Percentiles rank a stretch among this genome's conserved stretches.
These are phyloP conservation scores for Tylochromis polylepis DNA, from an alignment of 2,113 vertebrate species.

Conservation along the genomic window DNA sequence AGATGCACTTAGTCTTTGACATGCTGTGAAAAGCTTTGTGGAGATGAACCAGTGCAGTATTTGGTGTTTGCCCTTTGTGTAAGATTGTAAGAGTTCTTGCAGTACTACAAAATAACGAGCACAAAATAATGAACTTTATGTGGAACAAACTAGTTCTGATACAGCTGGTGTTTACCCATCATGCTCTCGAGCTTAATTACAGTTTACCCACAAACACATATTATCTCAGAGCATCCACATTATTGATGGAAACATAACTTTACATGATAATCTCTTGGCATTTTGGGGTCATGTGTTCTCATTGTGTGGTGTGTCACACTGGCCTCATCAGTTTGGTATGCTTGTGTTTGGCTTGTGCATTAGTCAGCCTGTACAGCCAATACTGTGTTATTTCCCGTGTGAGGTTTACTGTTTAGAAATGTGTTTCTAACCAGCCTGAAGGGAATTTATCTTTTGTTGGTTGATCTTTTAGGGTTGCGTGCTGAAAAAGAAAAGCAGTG, in stretches of 20 bases:
- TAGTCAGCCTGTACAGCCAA: constrained; percentile 19
- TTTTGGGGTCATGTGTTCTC: not conserved
- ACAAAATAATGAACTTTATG: not conserved
- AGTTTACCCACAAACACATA: not conserved
- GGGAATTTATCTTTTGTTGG: not conserved
- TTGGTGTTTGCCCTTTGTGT: not conserved
- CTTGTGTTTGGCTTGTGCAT: constrained; percentile 30
- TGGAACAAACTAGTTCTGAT: not conserved
- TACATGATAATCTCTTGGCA: not conserved
- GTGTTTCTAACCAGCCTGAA: not conserved
- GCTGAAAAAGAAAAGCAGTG: not conserved
- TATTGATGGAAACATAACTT: not conserved
- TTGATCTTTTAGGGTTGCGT: not conserved
- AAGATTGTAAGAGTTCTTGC: not conserved
- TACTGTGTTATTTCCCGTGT: constrained; percentile 21
- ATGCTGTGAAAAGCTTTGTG: not conserved
- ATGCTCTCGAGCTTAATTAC: not conserved
- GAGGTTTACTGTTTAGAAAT: not conserved
- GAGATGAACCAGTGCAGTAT: not conserved
- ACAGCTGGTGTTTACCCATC: not conserved
- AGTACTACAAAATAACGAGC: not conserved
- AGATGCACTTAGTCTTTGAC: not conserved
- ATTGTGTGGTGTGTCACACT: not conserved
- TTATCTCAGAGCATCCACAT: not conserved
- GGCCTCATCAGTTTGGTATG: constrained; percentile 36